phyloP scores from a whole-genome alignment of 2,797 vertebrate species.

The Lagodon rhomboides region DNA sequence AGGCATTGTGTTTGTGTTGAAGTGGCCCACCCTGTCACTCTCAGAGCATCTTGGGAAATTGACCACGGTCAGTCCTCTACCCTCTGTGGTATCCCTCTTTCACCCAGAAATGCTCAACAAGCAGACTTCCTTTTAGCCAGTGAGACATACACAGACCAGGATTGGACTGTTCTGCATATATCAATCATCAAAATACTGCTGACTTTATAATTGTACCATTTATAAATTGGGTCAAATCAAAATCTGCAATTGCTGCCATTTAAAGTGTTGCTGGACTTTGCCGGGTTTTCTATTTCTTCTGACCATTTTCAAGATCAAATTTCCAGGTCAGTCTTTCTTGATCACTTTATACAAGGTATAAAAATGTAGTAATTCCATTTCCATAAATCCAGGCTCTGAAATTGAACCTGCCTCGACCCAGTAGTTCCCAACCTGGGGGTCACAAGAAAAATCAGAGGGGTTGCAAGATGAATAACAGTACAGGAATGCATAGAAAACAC shows the following conservation, averaged over 20 bases:
- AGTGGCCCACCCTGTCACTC: constrained; percentile 58
- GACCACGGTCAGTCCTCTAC: constrained; percentile 9
- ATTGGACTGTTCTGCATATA: constrained; percentile 13
- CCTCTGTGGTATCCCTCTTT: constrained; percentile 21
- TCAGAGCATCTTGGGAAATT: constrained; percentile 50
- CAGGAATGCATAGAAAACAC: not conserved
- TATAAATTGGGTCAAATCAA: not conserved
- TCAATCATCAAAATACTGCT: constrained; percentile 8
- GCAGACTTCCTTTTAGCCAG: constrained; percentile 50
- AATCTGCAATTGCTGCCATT: constrained; percentile 7
- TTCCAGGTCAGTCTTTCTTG: not conserved
- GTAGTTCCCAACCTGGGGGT: not conserved
- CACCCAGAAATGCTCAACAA: constrained; percentile 38
- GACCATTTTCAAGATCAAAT: not conserved
- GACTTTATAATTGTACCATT: constrained; percentile 4
- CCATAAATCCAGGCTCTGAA: not conserved
- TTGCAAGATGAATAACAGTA: no score
- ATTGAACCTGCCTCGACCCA: not conserved
- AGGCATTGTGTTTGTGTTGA: constrained; percentile 46
- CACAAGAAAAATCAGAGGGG: not conserved
- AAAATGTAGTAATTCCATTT: not conserved
- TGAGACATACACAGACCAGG: constrained; percentile 27
- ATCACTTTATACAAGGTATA: not conserved
- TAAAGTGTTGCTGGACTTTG: not conserved
- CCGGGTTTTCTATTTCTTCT: not conserved